These are phyloP conservation scores for Aphis craccivora DNA, from an alignment of 1,140 invertebrate genomes.

Conservation along the genomic window DNA sequence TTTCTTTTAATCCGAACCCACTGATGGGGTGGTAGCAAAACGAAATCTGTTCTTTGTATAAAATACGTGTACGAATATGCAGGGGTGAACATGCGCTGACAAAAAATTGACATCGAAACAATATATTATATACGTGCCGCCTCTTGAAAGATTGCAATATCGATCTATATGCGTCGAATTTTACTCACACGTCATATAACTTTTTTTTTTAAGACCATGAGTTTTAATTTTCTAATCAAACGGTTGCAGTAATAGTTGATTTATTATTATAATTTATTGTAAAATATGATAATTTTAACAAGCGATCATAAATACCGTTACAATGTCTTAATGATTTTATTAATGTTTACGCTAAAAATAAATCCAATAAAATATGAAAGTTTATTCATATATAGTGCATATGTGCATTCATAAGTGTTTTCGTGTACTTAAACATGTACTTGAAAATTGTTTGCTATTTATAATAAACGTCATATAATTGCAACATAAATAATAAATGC, in stretches of 20 bases:
- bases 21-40: neutral
- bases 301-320: neutral
- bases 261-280: neutral
- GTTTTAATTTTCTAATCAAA: neutral
- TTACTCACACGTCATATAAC: neutral
- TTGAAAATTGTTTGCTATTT: neutral
- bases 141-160: neutral
- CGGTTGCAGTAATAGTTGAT: neutral
- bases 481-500: neutral
- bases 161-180: neutral
- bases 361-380: neutral
- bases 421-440: neutral
- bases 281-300: neutral
- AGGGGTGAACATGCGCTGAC: too few relatives aligned
- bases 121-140: neutral
- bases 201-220: neutral
- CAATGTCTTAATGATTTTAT: neutral
- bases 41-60: neutral
- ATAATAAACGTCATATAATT: neutral
- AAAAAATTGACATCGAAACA: neutral
- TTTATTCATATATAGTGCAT: neutral
- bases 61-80: too few relatives aligned
- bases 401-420: slow-evolving; percentile 1
- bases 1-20: neutral
- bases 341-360: neutral